Evolutionary conservation across 2,888 invertebrate species (phyloP), one percentile per base, ranked within the genome.

Genomic region (Amblyjoppa proteus): DNA sequence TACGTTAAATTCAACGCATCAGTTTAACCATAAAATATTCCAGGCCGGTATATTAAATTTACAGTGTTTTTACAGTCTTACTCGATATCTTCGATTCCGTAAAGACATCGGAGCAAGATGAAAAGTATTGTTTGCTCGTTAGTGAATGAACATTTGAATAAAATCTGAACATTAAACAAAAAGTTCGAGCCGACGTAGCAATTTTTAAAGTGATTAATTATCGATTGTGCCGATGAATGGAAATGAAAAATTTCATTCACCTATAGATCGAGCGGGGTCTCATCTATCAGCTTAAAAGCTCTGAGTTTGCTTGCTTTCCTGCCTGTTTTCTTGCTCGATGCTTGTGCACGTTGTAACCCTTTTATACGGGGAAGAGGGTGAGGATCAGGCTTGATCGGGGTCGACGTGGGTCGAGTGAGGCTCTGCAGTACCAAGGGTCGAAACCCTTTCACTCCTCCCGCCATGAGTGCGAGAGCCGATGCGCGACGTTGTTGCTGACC

Each of bases 271-370:
- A 71, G 58, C 45, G 31, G 13, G 25, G 56, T 80, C 49, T 53
- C 66, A 83, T 83, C 85, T 71, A 85, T 85, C 83, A 80, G 76
- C 66, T 71, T 85, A 68, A 85, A 79, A 82, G 70, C 69, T 41
- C 34, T 38, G 45, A 31, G 45, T 66, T 45, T 25, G 49, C 61
- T 73, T 77, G 81, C 70, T 80, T 58, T 28, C 58, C 11, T 76
- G 34, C 61, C 71, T 31, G 20, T 25, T 70, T 68, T 51, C 68
- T 77, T 66, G 51, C 58, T 74, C 61, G 61, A 41, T 71, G 76
- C 83, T 79, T 70, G 64, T 70, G 74, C 79, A 45, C 31, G 68
- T 64, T 66, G 75, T 45, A 85, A 77, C 77, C 81, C 84, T 69
- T 85, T 78, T 73, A 71, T 74, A 58, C 31, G 41, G 16, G 25